Percentiles rank a stretch among this genome's conserved stretches.
Evolutionary conservation across 1,140 invertebrate genomes (phyloP).

Genomic region (Aethina tumida): DNA sequence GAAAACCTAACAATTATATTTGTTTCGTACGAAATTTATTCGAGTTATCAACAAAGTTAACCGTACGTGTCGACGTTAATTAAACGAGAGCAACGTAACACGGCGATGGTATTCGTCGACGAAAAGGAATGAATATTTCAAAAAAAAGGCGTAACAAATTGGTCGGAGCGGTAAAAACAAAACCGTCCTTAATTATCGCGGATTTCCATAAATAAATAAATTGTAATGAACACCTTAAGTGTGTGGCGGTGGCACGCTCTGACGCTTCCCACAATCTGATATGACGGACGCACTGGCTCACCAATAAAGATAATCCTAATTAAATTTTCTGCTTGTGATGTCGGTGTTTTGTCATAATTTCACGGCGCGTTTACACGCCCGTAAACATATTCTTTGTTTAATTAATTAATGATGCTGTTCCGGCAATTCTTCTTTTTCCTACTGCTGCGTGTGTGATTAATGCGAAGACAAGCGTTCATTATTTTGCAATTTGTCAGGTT

Average conservation of each 20-base stretch:
- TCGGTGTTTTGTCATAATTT: slow-evolving; percentile 19
- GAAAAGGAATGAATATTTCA: no score
- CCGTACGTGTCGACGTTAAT: no score
- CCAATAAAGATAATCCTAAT: not conserved
- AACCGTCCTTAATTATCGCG: slow-evolving; percentile 4
- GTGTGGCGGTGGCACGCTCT: not conserved
- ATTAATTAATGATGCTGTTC: slow-evolving; percentile 20
- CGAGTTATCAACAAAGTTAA: no score
- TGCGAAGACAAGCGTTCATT: no score
- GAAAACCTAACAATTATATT: no score
- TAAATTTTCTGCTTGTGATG: slow-evolving; percentile 1
- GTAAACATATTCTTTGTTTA: slow-evolving; percentile 13
- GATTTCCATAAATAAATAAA: slow-evolving; percentile 11
- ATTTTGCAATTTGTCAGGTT: no score
- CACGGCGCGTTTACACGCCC: slow-evolving; percentile 18
- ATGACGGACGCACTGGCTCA: not conserved
- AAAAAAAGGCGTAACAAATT: slow-evolving; percentile 7
- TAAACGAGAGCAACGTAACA: no score
- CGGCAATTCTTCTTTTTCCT: no score
- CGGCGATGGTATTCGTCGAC: no score
- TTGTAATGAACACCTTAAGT: slow-evolving; percentile 4
- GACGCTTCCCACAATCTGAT: slow-evolving; percentile 5
- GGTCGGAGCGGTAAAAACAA: slow-evolving; percentile 7
- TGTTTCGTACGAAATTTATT: no score
- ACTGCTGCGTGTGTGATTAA: no score